A percentile compares a stretch with the other conserved stretches of the same genome.
Evolutionary conservation across 2,888 invertebrate species (phyloP).

Genomic region (Agrotis puta): DNA sequence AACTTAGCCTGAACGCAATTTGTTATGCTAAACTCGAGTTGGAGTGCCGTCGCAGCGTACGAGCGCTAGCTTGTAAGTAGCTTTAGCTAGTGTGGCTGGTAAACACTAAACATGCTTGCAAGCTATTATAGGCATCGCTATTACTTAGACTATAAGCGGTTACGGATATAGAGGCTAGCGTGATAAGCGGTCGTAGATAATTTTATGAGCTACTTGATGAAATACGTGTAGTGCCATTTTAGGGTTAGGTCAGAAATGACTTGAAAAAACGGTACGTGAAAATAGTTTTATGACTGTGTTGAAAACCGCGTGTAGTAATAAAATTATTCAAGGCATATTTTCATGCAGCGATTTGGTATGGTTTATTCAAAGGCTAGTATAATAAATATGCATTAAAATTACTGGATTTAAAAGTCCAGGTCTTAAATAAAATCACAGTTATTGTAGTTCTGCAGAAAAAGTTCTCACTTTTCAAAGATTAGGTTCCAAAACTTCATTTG

Average conservation of each 20-base stretch:
- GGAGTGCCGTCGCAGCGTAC: conserved; percentile 42
- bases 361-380: background rate
- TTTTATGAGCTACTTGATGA: conserved; percentile 15
- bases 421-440: background rate
- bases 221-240: background rate
- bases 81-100: conserved; percentile 23
- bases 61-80: conserved; percentile 30
- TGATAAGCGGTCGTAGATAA: conserved; percentile 8
- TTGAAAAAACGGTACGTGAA: too few species aligned
- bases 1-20: conserved; percentile 49
- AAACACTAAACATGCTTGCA: conserved; percentile 40
- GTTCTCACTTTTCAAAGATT: background rate
- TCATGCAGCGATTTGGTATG: too few species aligned
- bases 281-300: background rate
- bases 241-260: background rate
- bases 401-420: background rate
- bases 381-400: too few species aligned
- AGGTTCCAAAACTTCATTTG: background rate
- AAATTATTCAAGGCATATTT: background rate
- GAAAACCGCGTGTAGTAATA: background rate
- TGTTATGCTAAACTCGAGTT: conserved; percentile 53
- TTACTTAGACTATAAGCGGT: conserved; percentile 24
- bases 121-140: conserved; percentile 24
- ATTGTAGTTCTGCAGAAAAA: background rate
- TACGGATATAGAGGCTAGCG: conserved; percentile 1